Base-by-base conservation (phyloP, 2,797 vertebrate genomes). In the Craterocephalus amniculus region DNA sequence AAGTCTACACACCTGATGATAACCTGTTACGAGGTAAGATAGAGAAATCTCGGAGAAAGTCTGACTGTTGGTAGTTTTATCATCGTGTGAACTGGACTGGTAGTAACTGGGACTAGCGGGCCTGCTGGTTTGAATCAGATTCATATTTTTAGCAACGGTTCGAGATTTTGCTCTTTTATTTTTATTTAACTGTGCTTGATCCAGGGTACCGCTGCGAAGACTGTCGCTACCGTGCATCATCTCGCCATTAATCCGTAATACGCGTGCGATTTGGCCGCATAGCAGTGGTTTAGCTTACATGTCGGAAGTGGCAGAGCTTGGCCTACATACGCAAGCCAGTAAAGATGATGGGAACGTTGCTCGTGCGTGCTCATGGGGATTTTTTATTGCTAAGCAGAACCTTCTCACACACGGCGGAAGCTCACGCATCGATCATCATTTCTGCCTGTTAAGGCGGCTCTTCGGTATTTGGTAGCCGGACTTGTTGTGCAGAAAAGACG, bases 11-110 rank as follows among this genome's bases (percentile, higher is more conserved):
- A 72, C 80, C 83, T 86, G 83, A 83, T 76, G 84, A 76, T 34
- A 36, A 81, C 72, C 84, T 76, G 90, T 86, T 51, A 64, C 85
- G 89, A 84, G 95, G 95, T 96, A 89, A 96, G 95, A 40, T 67
- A 14, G 20, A 1, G 55, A 1, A n/a, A 34, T 12, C 31, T 6
- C 66, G 12, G 14, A 1, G 27, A 43, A 10, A 40, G 40, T 4
- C 1, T 7, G 1, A 58, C 54, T 18, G 49, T 18, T 57, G 64
- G 18, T 31, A 31, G 74, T 35, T 72, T 63, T 35, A 24, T 52
- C 51, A 32, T 13, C 80, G 78, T 56, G 36, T 38, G 35, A 38
- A 14, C 34, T 57, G 48, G 56, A 49, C 32, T 58, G 74, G 76
- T 73, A 67, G 43, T 55, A 26, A 43, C 58, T 56, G 64, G 62